Base-by-base conservation (phyloP, 2,888 invertebrate genomes). In the Xestia c-nigrum region DNA sequence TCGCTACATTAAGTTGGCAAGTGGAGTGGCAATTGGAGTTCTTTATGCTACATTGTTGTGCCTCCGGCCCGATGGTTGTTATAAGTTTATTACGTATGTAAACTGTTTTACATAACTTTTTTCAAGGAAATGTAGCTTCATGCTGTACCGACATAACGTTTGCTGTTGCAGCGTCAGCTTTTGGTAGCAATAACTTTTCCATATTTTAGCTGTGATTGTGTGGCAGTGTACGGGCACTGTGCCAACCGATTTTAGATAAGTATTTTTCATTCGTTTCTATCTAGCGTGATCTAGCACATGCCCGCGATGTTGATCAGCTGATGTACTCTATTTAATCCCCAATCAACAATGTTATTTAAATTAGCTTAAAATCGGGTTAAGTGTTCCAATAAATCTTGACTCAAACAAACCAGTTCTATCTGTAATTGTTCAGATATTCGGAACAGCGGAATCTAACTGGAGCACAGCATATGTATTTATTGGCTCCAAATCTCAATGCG, bases 401-500 rank as follows among this genome's bases (percentile, higher is more conserved):
- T 61, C 76, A 78, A 86, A 82, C 82, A 80, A 87, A 78, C 78
- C 61, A 72, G 76, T 83, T 79, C 67, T 79, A 66, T 84, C 74
- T 86, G 75, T 78, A 81, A 82, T 86, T 78, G 75, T 81, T 85
- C 72, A 70, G 74, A 81, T 85, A 87, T 83, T 84, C 47, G 38
- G 68, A 81, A 83, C 80, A 78, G 73, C 72, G 40, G 57, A 76
- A 88, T 86, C 84, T 83, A 85, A 87, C 84, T 86, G 72, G 85
- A 90, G 76, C 88, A 88, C 87, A 83, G 84, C 86, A 83, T 83
- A 85, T 77, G 83, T 89, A 87, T 86, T 87, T 90, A 91, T 90
- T 89, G 87, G 83, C 88, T 84, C 86, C 84, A 85, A 90, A 91
- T 89, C 89, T 90, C 88, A 86, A 87, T 88, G 85, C 88, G 84